Percentiles rank a stretch among this genome's conserved stretches.
Conservation (phyloP, 92 coral and sea anemone genomes). For the Umimayanthus kanabou region DNA sequence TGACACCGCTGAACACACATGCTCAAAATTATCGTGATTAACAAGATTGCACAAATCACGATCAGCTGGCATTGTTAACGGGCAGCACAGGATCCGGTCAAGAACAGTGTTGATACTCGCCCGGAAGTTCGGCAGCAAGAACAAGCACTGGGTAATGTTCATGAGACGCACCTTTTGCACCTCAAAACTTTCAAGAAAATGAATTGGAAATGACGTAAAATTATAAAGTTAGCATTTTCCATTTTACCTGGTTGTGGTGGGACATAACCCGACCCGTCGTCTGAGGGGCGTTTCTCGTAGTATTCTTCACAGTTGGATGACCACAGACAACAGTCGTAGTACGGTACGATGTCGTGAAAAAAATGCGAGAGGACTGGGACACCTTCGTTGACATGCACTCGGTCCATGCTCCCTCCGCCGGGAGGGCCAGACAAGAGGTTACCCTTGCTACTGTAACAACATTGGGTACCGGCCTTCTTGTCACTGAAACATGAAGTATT, state of each 20-base stretch:
- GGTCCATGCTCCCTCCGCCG: constrained; percentile 70
- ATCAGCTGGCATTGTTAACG: too few relatives aligned
- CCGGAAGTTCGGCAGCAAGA: too few relatives aligned
- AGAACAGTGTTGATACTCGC: too few relatives aligned
- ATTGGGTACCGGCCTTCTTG: constrained; percentile 77
- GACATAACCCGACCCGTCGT: constrained; percentile 66
- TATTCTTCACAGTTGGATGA: constrained; percentile 62
- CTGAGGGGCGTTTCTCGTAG: constrained; percentile 76
- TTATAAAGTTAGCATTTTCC: background rate
- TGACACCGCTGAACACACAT: too few relatives aligned
- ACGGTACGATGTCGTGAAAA: constrained; percentile 72
- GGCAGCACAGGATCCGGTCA: too few relatives aligned
- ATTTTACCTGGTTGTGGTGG: constrained; percentile 79
- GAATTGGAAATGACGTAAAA: too few relatives aligned
- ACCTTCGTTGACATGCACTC: constrained; percentile 66
- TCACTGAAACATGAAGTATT: constrained; percentile 34
- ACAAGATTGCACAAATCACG: too few relatives aligned
- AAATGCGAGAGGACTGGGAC: constrained; percentile 72
- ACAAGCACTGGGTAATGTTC: too few relatives aligned
- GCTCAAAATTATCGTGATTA: too few relatives aligned
- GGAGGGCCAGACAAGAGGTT: constrained; percentile 66
- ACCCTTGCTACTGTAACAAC: constrained; percentile 74
- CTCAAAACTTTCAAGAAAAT: background rate
- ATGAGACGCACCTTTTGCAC: too few relatives aligned
- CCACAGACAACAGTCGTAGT: constrained; percentile 66